A percentile compares a stretch with the other conserved stretches of the same genome.
Evolutionary conservation across 2,888 invertebrate genomes (phyloP).

Genomic region (Prosopocoilus inquinatus): DNA sequence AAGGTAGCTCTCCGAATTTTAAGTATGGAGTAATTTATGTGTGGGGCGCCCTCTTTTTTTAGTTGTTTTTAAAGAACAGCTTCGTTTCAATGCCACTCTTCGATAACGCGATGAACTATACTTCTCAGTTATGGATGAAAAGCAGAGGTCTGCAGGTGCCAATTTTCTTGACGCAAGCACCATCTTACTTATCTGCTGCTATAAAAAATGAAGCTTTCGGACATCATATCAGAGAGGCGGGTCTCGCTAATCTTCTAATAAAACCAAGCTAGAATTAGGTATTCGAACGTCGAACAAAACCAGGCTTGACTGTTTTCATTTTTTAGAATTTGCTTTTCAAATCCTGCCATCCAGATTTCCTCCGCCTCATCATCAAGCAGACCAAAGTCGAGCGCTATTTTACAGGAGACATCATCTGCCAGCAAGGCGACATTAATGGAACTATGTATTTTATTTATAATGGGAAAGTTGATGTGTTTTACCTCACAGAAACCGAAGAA

Average conservation of each 20-base stretch:
- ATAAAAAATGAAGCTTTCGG: constrained; percentile 31
- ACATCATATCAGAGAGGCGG: constrained; percentile 29
- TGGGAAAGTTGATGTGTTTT: constrained; percentile 28
- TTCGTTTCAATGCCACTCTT: constrained; percentile 28
- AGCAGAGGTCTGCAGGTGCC: constrained; percentile 31
- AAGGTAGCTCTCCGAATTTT: constrained; percentile 11
- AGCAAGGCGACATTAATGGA: constrained; percentile 32
- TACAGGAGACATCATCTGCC: constrained; percentile 30
- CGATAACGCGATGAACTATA: constrained; percentile 26
- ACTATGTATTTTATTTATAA: constrained; percentile 34
- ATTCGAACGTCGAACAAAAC: background rate
- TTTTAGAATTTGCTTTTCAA: constrained; percentile 29
- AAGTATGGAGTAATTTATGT: background rate
- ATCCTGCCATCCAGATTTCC: constrained; percentile 32
- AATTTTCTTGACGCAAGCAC: constrained; percentile 27
- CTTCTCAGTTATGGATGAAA: constrained; percentile 29
- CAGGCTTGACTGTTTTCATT: background rate
- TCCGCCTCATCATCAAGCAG: constrained; percentile 26
- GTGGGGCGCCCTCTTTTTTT: background rate
- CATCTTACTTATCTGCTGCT: constrained; percentile 25
- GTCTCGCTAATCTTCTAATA: background rate
- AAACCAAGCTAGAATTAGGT: background rate
- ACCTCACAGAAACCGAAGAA: constrained; percentile 27
- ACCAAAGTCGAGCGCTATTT: constrained; percentile 26
- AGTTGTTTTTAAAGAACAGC: constrained; percentile 28